These are phyloP conservation scores for Campopleginae sp. DNA, from an alignment of 2,888 invertebrate genomes.

Conservation along the genomic window DNA sequence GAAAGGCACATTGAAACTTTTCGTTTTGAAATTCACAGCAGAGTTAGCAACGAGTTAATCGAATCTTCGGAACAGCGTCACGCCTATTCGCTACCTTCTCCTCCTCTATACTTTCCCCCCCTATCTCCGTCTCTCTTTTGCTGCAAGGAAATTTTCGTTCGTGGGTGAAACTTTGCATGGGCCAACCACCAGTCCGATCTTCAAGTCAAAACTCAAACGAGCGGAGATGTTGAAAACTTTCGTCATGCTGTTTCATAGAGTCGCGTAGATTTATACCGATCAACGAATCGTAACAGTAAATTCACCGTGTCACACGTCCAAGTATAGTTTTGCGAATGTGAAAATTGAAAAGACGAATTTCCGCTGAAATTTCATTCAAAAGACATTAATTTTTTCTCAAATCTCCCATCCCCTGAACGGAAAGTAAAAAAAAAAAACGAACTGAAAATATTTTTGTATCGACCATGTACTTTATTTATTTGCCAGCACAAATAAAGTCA, in stretches of 20 bases:
- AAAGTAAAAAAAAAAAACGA: too few relatives aligned
- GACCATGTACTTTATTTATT: background rate
- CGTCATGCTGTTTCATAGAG: conserved; percentile 47
- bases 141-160: background rate
- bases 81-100: conserved; percentile 35
- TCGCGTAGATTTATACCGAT: conserved; percentile 22
- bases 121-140: conserved; percentile 16
- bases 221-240: conserved; percentile 52
- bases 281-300: conserved; percentile 47
- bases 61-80: conserved; percentile 73
- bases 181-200: conserved; percentile 16
- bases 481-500: background rate
- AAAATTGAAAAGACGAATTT: background rate
- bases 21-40: conserved; percentile 72
- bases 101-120: background rate
- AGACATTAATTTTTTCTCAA: background rate
- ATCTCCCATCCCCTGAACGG: too few relatives aligned
- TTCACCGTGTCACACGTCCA: conserved; percentile 27
- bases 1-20: conserved; percentile 61
- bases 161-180: conserved; percentile 47
- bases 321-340: conserved; percentile 11
- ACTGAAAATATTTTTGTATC: background rate
- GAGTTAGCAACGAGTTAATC: conserved; percentile 72
- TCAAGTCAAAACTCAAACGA: conserved; percentile 50
- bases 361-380: background rate